Evolutionary conservation across 2,888 invertebrate genomes (phyloP).

Genomic region (Drosophila merina): DNA sequence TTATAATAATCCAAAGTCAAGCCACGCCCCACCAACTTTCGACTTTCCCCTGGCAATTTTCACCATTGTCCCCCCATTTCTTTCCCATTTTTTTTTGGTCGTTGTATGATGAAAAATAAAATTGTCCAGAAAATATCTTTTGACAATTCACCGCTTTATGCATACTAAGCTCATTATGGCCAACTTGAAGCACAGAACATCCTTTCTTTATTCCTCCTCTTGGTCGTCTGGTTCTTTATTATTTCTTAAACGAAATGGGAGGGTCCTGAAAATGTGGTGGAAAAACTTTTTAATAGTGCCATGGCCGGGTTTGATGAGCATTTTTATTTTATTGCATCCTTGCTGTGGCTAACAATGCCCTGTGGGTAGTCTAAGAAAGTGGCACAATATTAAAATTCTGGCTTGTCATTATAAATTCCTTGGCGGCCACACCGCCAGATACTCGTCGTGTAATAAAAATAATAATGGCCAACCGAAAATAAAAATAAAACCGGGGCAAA

Average conservation of each 20-base stretch:
- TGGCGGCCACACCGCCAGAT: constrained; percentile 8
- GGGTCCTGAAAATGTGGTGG: constrained; percentile 37
- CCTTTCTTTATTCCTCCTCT: constrained; percentile 42
- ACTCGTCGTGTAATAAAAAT: constrained; percentile 19
- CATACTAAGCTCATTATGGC: constrained; percentile 78
- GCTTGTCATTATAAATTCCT: constrained; percentile 76
- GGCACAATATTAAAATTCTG: constrained; percentile 72
- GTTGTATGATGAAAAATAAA: constrained; percentile 47
- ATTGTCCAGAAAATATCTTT: constrained; percentile 71
- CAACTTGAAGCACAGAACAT: constrained; percentile 47
- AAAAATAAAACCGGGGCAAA: constrained; percentile 9
- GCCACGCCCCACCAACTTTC: constrained; percentile 46
- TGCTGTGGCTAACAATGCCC: constrained; percentile 62
- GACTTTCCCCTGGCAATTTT: constrained; percentile 57
- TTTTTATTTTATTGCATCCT: constrained; percentile 69
- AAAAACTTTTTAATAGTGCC: constrained; percentile 73
- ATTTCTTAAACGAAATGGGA: constrained; percentile 37
- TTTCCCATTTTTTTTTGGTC: background rate
- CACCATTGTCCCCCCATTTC: constrained; percentile 50
- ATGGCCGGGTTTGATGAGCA: constrained; percentile 52
- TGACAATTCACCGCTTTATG: constrained; percentile 74
- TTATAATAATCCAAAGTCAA: constrained; percentile 38
- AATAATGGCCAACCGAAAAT: constrained; percentile 19
- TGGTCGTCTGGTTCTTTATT: constrained; percentile 24
- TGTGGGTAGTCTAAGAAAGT: constrained; percentile 51